A percentile compares a stretch with the other conserved stretches of the same genome.
Conservation (phyloP, 2,888 invertebrate species). For the Argyresthia goedartella region DNA sequence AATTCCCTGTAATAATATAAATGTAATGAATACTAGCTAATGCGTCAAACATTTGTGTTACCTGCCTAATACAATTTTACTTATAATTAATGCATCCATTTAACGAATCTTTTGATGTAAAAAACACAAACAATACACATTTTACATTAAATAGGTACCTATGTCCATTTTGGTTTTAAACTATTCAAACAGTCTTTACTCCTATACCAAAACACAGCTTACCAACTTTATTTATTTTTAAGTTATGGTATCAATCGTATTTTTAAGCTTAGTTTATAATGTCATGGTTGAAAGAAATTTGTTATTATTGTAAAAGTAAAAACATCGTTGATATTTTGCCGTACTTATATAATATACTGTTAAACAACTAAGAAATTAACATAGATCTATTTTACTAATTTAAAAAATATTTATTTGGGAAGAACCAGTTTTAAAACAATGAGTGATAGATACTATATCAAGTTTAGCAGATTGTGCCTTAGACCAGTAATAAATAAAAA, state of each 20-base stretch:
- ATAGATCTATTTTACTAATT: conserved; percentile 44
- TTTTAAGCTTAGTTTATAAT: conserved; percentile 42
- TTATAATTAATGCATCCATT: too few species aligned
- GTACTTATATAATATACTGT: conserved; percentile 41
- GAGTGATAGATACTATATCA: conserved; percentile 58
- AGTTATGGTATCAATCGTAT: conserved; percentile 39
- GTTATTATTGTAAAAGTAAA: conserved; percentile 37
- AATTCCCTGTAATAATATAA: too few species aligned
- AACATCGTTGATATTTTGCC: conserved; percentile 58
- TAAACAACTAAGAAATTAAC: conserved; percentile 14
- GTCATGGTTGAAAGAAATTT: conserved; percentile 49
- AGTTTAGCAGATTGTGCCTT: conserved; percentile 63
- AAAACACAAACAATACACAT: too few species aligned
- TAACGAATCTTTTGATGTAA: too few species aligned
- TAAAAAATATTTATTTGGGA: conserved; percentile 33
- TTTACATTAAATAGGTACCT: too few species aligned
- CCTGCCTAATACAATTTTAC: too few species aligned
- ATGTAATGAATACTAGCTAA: too few species aligned
- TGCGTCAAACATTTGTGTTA: too few species aligned
- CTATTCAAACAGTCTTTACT: conserved; percentile 39
- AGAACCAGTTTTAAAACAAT: conserved; percentile 41
- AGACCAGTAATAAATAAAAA: conserved; percentile 43
- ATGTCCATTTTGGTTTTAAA: too few species aligned
- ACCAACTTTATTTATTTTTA: conserved; percentile 65
- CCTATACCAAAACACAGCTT: conserved; percentile 71